Conservation (phyloP, 2,113 vertebrate species). For the Gallinago jamesoni region DNA sequence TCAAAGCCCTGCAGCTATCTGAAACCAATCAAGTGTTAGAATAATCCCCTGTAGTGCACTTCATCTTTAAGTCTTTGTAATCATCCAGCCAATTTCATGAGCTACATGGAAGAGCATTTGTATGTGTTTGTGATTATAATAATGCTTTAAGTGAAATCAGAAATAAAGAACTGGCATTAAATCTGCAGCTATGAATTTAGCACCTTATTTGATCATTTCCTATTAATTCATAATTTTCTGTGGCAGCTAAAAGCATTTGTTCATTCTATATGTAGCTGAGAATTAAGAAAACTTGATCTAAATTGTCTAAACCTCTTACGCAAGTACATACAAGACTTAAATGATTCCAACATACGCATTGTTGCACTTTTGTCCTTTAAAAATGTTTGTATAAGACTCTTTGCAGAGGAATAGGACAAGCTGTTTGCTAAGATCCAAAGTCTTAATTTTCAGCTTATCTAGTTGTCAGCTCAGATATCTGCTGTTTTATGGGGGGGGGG, state of each 20-base stretch:
- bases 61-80: conserved; percentile 42
- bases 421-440: not conserved
- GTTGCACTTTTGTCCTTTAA: not conserved
- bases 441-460: not conserved
- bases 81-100: conserved; percentile 45
- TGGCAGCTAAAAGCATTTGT: not conserved
- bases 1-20: conserved; percentile 51
- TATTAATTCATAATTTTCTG: not conserved
- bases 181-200: not conserved
- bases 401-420: not conserved
- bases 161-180: not conserved
- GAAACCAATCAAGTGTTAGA: conserved; percentile 59
- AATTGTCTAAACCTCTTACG: not conserved
- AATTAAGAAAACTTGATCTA: not conserved
- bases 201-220: not conserved
- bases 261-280: not conserved
- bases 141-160: conserved; percentile 18
- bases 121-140: conserved; percentile 16
- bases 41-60: conserved; percentile 41
- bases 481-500: not conserved
- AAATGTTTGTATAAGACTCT: not conserved
- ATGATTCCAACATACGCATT: not conserved
- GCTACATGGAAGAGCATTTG: not conserved
- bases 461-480: not conserved
- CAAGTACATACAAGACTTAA: not conserved